phyloP scores from a whole-genome alignment of 2,888 invertebrate genomes.

The Drosophila lacicola region DNA sequence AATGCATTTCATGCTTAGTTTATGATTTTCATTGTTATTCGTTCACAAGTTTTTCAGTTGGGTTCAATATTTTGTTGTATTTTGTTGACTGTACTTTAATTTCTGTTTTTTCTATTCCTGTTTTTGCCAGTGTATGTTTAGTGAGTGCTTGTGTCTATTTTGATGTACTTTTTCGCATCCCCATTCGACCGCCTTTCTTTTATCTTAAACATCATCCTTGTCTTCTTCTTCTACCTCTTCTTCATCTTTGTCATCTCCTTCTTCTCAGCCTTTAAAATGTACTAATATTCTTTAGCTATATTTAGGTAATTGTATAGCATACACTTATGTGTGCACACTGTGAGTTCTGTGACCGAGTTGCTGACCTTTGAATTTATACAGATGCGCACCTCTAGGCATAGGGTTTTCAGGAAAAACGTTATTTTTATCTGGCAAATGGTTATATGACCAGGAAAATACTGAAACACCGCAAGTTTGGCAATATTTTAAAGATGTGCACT shows the following conservation, averaged over 20 bases:
- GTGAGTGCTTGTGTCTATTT: slow-evolving; percentile 11
- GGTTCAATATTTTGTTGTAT: slow-evolving; percentile 41
- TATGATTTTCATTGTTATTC: slow-evolving; percentile 64
- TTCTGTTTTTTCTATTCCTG: slow-evolving; percentile 2
- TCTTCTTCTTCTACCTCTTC: neutral
- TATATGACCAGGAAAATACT: neutral
- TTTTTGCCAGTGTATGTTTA: neutral
- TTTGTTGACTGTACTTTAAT: slow-evolving; percentile 3
- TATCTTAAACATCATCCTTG: neutral
- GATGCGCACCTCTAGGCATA: slow-evolving; percentile 18
- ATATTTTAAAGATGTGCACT: neutral
- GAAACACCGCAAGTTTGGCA: neutral
- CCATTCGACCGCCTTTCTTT: too few species aligned
- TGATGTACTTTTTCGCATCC: neutral
- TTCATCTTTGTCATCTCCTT: neutral
- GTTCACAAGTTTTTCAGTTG: slow-evolving; percentile 61
- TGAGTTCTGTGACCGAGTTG: slow-evolving; percentile 68
- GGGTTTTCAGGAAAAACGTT: neutral
- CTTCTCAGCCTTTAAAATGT: slow-evolving; percentile 23
- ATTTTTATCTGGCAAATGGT: too few species aligned
- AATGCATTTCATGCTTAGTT: slow-evolving; percentile 78
- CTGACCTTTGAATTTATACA: slow-evolving; percentile 60
- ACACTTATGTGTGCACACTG: slow-evolving; percentile 52
- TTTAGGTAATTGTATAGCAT: slow-evolving; percentile 54
- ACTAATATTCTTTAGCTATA: slow-evolving; percentile 57